Evolutionary conservation across 2,888 invertebrate species (phyloP), one percentile per base, ranked within the genome.

Genomic region (Morpho achilles): DNA sequence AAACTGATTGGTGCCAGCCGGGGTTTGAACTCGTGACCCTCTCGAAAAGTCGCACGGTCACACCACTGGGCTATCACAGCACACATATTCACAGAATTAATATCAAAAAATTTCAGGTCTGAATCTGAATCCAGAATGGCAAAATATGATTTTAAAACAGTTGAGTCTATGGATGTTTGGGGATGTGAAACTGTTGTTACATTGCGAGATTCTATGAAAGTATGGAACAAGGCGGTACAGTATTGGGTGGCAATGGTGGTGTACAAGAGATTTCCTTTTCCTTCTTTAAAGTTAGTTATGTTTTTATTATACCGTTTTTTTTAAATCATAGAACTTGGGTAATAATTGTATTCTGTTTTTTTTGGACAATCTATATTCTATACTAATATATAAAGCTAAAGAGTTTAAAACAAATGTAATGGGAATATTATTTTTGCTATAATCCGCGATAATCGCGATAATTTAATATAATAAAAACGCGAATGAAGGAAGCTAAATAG

Each of bases 161-260:
- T 97, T 44, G 94, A 95, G 60, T 97, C 97, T 68, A 94, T 98
- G 74, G 94, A 97, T 64, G 94, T 96, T 0, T 94, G 93, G 84
- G 94, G 94, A 43, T 94, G 97, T 53, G 99, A 99, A 76, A 93
- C 94, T 56, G 94, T 95, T 59, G 93, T 94, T 43, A 96, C 96
- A 0, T 94, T 98, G 63, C 92, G 98, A 5, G 96, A 95, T 63
- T 96, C 95, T 4, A 96, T 99, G 94, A 95, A 96, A 73, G 94
- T 95, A 53, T 99, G 99, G 99, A 99, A 99, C 79, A 96, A 96
- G 74, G 96, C 96, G 45, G 95, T 99, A 0, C 99, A 99, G 79
- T 98, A 97, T 80, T 99, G 99, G 99, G 92, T 99, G 69, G 98
- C 98, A 0, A 94, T 94, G 64, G 96, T 95, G 76, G 94, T 99